Base-by-base conservation (phyloP, 2,113 vertebrate genomes). In the Bubalus kerabau region DNA sequence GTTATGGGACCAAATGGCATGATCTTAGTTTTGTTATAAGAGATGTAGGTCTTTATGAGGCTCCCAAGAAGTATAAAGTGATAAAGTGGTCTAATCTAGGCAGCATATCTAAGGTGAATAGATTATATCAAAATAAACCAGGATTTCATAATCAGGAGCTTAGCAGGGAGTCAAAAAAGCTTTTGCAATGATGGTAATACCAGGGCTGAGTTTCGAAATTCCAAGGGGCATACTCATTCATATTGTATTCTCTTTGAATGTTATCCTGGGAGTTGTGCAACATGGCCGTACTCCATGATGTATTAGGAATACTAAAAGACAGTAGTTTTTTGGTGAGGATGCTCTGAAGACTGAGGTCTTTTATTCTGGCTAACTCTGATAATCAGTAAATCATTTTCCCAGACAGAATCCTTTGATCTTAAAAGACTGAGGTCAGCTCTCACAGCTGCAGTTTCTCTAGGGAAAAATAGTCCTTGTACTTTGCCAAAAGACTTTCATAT, bases 391-490 rank as follows among this genome's bases (percentile, higher is more conserved):
- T 97, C 62, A 94, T 95, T 97, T 98, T 97, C 87, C 81, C 57
- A 97, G 90, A 92, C 59, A 92, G 90, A 97, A 97, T 98, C 87
- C 96, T 97, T 97, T 96, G 57, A 52, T 97, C 80, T 97, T 96
- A 94, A 96, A 95, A 97, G 43, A 10, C 80, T 90, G 80, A 97
- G 95, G 95, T 97, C 97, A 95, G 67, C 85, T 87, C 59, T 96
- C 94, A 92, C 93, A 95, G 80, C 95, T 97, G 92, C 48, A 95
- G n/a, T 90, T 97, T 95, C 92, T 97, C 80, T n/a, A 85, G 62
- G 93, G 95, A 92, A 97, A 90, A 92, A 95, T 76, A 85, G 46
- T 90, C 43, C 84, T 95, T 87, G 7, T 81, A 74, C 19, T 93
- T 93, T 90, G 85, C 90, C 91, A 90, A 76, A 96, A 90, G 74